phyloP scores from a whole-genome alignment of 2,797 vertebrate genomes.

The Linurgus olivaceus region DNA sequence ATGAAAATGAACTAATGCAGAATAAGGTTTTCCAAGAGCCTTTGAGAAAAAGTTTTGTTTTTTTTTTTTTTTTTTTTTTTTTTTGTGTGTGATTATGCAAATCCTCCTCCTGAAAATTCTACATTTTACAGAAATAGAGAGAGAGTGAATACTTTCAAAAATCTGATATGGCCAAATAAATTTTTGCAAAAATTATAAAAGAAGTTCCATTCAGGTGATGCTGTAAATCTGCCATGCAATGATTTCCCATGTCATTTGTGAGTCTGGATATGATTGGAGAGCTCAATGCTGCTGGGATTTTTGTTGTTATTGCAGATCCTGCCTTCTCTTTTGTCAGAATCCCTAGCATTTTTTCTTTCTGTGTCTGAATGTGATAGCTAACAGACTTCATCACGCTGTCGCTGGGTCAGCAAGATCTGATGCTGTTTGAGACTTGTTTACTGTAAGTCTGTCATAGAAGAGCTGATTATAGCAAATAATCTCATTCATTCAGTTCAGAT shows the following conservation, averaged over 20 bases:
- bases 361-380: not conserved
- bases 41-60: not conserved
- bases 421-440: not conserved
- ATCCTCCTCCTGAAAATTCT: not conserved
- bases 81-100: not conserved
- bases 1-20: not conserved
- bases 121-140: not conserved
- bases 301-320: not conserved
- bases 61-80: not conserved
- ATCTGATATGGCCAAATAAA: not conserved
- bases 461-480: slow-evolving; percentile 42
- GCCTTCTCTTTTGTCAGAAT: not conserved
- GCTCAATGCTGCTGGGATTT: not conserved
- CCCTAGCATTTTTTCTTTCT: not conserved
- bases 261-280: not conserved
- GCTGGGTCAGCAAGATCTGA: slow-evolving; percentile 5
- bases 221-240: not conserved
- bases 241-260: not conserved
- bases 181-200: not conserved
- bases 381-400: not conserved
- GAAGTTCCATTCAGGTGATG: not conserved
- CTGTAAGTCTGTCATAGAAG: slow-evolving; percentile 12
- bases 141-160: not conserved
- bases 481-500: slow-evolving; percentile 35
- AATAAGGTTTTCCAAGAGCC: not conserved